phyloP scores from a whole-genome alignment of 1,140 invertebrate genomes.

The Linepithema humile region DNA sequence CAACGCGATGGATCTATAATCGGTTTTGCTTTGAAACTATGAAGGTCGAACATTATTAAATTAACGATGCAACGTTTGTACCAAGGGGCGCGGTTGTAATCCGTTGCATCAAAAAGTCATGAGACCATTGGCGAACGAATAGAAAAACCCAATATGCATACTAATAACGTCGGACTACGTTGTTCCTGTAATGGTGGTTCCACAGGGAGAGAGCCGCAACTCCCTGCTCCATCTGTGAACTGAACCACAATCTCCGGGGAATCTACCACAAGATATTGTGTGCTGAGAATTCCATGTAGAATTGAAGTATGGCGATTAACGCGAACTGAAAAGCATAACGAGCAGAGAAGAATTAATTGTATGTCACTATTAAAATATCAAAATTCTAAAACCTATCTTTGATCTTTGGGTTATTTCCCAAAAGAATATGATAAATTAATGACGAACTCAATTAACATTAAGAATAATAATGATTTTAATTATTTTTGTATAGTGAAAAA shows the following conservation, averaged over 20 bases:
- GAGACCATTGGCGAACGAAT: conserved; percentile 33
- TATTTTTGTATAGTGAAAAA: neutral
- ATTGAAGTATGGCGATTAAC: conserved; percentile 56
- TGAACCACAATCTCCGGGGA: conserved; percentile 63
- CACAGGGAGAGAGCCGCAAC: conserved; percentile 48
- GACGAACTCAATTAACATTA: neutral
- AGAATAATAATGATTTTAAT: neutral
- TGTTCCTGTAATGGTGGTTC: conserved; percentile 55
- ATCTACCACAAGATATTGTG: conserved; percentile 40
- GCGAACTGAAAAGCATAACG: neutral
- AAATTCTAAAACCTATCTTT: neutral
- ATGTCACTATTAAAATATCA: neutral
- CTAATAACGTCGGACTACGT: conserved; percentile 53
- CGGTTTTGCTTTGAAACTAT: conserved; percentile 30
- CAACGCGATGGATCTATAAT: conserved; percentile 1
- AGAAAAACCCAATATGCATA: conserved; percentile 62
- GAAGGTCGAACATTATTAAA: conserved; percentile 54
- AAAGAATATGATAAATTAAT: conserved; percentile 5
- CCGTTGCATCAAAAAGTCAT: conserved; percentile 59
- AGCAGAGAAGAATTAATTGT: neutral
- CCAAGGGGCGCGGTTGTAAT: neutral
- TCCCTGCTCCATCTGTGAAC: conserved; percentile 63
- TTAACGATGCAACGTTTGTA: conserved; percentile 17
- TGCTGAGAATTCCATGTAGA: conserved; percentile 49
- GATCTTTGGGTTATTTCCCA: neutral